Evolutionary conservation across 2,888 invertebrate species (phyloP), one percentile per base, ranked within the genome.

Genomic region (Platycnemis pennipes): DNA sequence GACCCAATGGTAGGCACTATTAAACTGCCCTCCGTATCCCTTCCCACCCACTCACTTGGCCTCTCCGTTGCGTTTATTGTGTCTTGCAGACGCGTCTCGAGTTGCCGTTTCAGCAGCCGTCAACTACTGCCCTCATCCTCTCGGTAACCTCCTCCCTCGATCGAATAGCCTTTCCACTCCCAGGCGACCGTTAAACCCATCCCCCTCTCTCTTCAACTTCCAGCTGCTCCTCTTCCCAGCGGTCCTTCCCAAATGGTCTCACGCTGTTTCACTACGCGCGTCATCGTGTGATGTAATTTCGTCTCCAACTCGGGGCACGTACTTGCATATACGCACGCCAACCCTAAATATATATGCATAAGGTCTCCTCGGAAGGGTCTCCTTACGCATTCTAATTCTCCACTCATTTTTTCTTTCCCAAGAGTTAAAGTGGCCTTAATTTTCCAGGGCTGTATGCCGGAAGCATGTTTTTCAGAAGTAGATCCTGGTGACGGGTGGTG

Each of bases 11-110:
- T 37, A 19, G 49, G 13, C 19, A 49, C 19, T 13, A 37, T 37
- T 26, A 37, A 77, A 77, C 37, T 37, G 1, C 37, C 77, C 77
- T 11, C 63, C 26, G 77, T 77, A 37, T 2, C 1, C 77, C 7
- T 37, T 3, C 31, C 37, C 77, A 37, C 31, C 77, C 77, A 31
- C 37, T 77, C 77, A 49, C 13, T 49, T 19, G 11, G 37, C 63
- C 22, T 37, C 37, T 13, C 49, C 13, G 77, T 26, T 37, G 77
- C 77, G 13, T 77, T 77, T 77, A 77, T 77, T 77, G 77, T 77
- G 77, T 37, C 77, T 77, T 77, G 31, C 77, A 77, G 77, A 77
- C 77, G 77, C 77, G 37, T 77, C 31, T 11, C 77, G n/a, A 63
- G 2, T 77, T 37, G 77, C 77, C 77, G 37, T 77, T 77, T 77